Evolutionary conservation across 2,113 vertebrate genomes (phyloP), one percentile per base, ranked within the genome.

Genomic region (Apeltes quadracus): DNA sequence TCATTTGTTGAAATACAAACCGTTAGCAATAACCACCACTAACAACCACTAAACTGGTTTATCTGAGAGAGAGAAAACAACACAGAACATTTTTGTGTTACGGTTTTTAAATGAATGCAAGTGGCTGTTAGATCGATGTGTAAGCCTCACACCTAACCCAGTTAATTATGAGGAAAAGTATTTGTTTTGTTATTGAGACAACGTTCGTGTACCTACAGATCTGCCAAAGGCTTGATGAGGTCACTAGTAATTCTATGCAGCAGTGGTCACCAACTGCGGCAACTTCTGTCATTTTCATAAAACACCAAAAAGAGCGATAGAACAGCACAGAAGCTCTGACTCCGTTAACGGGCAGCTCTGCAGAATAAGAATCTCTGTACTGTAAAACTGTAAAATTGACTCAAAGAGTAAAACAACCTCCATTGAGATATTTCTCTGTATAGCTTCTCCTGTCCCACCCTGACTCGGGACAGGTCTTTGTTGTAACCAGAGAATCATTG

Each of bases 401-500:
- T 34, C 70, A 27, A 20, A 36, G 20, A 50, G 6, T 25, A 65
- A 64, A 46, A 38, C 1, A 3, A 15, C 16, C 7, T 23, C 29
- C 9, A 27, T 27, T 43, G 3, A 29, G 41, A 34, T 20, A 50
- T 63, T 54, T 41, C n/a, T 55, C 53, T 54, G 25, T 20, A 44
- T 16, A 55, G 48, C 61, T 51, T 11, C 57, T 44, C 54, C 61
- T 68, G n/a, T 38, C n/a, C n/a, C n/a, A n/a, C n/a, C n/a, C n/a
- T 0, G 27, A 50, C 46, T 3, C 39, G n/a, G 56, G 44, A 82
- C 59, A 55, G 23, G 25, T 66, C 84, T 78, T 72, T 90, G 88
- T 85, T 80, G 94, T 94, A 96, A 97, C 93, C 7, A n/a, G 93
- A 96, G 94, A 92, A 36, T 72, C 56, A 67, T 32, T 77, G 82